Base-by-base conservation (phyloP, 2,888 invertebrate genomes). In the Phymatocera aterrima region DNA sequence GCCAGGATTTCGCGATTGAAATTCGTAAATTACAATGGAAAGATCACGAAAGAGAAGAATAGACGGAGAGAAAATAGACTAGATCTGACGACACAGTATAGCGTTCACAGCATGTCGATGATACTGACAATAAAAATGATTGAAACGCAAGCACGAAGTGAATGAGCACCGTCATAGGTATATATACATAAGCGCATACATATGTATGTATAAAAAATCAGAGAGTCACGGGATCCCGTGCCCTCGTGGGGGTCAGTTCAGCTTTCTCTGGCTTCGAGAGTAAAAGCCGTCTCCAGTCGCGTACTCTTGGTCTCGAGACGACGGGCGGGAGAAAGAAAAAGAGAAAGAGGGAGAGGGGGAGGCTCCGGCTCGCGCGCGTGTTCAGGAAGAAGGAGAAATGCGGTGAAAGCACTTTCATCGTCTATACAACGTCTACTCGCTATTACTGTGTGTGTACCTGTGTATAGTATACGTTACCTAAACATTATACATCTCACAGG, bases 241-340 rank as follows among this genome's bases (percentile, higher is more conserved):
- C 65, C 43, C 65, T 65, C 65, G 65, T 15, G 65, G 65, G 65
- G 65, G 86, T 85, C 83, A 82, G 80, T 82, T 72, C 83, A 84
- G 88, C 87, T 88, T 88, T 88, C 88, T 86, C 88, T 85, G 80
- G 74, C 79, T 88, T 88, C 86, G 90, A 90, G 89, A 90, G 90
- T 90, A 90, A 90, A 90, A 90, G 90, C 89, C 83, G 85, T 84
- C 83, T 65, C n/a, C 46, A 28, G 46, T 68, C 34, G 8, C 28
- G 48, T 24, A 28, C n/a, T 31, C 1, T 5, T 72, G 51, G 48
- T 80, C 77, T 77, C 78, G 65, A 51, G 18, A 51, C 37, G 43
- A 34, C 60, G 61, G 40, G 65, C 28, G 51, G 77, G 78, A 79
- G 64, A 70, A 78, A 46, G 78, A 75, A 48, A 78, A 72, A 77